Base-by-base conservation (phyloP, 1,140 invertebrate species). In the Zaprionus camerounensis region DNA sequence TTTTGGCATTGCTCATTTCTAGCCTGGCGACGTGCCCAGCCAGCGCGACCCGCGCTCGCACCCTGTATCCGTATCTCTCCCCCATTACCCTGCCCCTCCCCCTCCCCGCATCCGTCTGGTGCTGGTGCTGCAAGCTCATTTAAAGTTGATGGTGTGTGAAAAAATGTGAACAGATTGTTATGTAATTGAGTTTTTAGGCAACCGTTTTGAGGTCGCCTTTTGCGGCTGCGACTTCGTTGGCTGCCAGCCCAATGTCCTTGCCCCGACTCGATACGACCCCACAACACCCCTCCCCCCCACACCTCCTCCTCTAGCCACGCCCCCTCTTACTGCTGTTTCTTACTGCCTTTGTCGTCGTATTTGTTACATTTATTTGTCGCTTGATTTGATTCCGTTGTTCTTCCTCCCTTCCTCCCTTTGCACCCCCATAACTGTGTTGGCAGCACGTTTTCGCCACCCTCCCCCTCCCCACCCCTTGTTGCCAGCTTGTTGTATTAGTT, bases 131-230 rank as follows among this genome's bases (percentile, higher is more conserved):
- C 36, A 61, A 79, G 91, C 86, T 92, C 91, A 92, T 92, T 92
- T 92, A 88, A 80, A 92, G 91, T 92, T 92, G 91, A 92, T 91
- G 91, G 91, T 92, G 91, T 92, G 86, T 92, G 83, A 92, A 92
- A 91, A 92, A 92, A 92, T 92, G 91, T 92, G 91, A 92, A 92
- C 91, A 92, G 91, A 92, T 92, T 92, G 91, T 92, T 92, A 91
- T 92, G 91, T 91, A 92, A 92, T 92, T 92, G 91, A 92, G 91
- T 92, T 92, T 92, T 90, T 91, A 91, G 82, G 82, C 87, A 82
- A 82, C 79, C 85, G 86, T 90, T 90, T 88, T 90, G 85, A 90
- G 85, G 85, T 90, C 81, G 86, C 68, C 85, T 90, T 88, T 90
- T 90, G 81, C 74, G 85, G 81, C 76, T 24, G 41, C 41, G 84